Base-by-base conservation (phyloP, 2,113 vertebrate species). In the Fregetta grallaria region DNA sequence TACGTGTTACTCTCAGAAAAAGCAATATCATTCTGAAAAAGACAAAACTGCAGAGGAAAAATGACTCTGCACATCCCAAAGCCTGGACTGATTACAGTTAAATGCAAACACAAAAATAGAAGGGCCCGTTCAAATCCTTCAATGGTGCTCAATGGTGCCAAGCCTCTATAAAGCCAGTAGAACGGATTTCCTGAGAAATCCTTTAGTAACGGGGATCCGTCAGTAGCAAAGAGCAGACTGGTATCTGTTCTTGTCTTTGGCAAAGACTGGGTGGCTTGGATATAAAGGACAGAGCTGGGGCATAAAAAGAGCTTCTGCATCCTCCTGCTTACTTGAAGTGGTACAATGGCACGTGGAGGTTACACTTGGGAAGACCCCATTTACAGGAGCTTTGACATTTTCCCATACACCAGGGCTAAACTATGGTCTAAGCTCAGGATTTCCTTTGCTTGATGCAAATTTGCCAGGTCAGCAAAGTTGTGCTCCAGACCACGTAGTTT, bases 331-430 rank as follows among this genome's bases (percentile, higher is more conserved):
- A 6, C 15, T 38, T 6, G 4, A 42, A 88, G 30, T 22, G 36
- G 17, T 13, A 6, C 61, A 22, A 22, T 3, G 49, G 23, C 44
- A 55, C 1, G 4, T 4, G 29, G 34, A 44, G 50, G 47, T 42
- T 59, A 25, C 0, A 1, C 1, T 3, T 30, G 30, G 29, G 34
- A 71, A 68, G 58, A 75, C 13, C 18, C 6, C 2, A 1, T 44
- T 72, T n/a, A 34, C 0, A 13, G 36, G 36, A 86, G 20, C 21
- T 91, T 50, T 1, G 2, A 9, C 63, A 27, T 45, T 53, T 82
- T 59, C 34, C 4, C n/a, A 59, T 25, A 7, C 17, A n/a, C 9
- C 1, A 1, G 8, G 62, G 34, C 13, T 49, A 62, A 67, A 34
- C 10, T 13, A 6, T 7, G 30, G 23, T 75, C 49, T 13, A 20